Percentiles rank a stretch among this genome's conserved stretches.
Evolutionary conservation across 2,113 vertebrate genomes (phyloP).

Genomic region (Psilopsiagon aurifrons): DNA sequence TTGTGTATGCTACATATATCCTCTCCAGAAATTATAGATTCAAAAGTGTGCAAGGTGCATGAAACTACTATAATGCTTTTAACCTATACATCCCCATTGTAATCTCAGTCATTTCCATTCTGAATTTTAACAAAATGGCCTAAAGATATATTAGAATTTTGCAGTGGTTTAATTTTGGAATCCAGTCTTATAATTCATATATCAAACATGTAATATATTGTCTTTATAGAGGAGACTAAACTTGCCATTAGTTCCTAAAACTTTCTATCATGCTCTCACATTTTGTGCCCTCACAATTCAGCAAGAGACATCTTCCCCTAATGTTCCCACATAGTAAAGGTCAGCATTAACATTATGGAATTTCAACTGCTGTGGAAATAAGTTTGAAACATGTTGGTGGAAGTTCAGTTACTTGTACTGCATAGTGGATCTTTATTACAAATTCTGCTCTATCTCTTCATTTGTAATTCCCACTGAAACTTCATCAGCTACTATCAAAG

Average conservation of each 20-base stretch:
- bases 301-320: background rate
- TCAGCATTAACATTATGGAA: constrained; percentile 18
- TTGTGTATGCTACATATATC: background rate
- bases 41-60: background rate
- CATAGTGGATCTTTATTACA: background rate
- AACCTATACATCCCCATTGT: background rate
- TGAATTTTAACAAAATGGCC: background rate
- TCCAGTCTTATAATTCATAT: background rate
- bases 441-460: constrained; percentile 37
- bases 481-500: constrained; percentile 13
- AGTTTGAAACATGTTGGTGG: background rate
- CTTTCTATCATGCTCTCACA: background rate
- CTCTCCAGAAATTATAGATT: background rate
- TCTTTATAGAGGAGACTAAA: background rate
- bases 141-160: background rate
- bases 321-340: background rate
- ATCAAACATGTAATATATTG: background rate
- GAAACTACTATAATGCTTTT: background rate
- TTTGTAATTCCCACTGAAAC: constrained; percentile 53
- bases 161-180: background rate
- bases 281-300: background rate
- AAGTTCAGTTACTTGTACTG: background rate
- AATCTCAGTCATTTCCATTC: background rate
- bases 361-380: constrained; percentile 13
- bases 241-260: background rate